These are phyloP conservation scores for Sebastes matsubarae DNA, from an alignment of 2,797 vertebrate species.

Conservation along the genomic window DNA sequence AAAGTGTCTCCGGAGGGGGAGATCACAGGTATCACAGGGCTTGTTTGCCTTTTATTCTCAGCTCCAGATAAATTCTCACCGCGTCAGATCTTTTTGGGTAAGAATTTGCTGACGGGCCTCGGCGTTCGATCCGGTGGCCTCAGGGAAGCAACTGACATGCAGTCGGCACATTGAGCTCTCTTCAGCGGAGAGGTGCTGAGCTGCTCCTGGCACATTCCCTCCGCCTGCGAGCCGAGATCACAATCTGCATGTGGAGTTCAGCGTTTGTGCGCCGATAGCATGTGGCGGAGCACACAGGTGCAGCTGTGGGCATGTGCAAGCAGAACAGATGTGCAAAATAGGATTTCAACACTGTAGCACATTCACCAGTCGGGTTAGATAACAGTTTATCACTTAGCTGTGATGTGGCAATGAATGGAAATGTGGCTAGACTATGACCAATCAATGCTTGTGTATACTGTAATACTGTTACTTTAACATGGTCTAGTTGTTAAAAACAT, in stretches of 20 bases:
- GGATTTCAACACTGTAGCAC: conserved; percentile 1
- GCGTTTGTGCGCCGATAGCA: background rate
- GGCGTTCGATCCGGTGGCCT: conserved; percentile 12
- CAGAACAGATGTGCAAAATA: conserved; percentile 23
- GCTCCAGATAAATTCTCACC: background rate
- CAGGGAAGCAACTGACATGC: conserved; percentile 20
- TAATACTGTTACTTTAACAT: background rate
- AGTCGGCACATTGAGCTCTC: conserved; percentile 28
- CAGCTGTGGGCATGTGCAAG: conserved; percentile 5
- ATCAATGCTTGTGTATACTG: background rate
- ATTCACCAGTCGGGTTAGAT: background rate
- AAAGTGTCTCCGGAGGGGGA: background rate
- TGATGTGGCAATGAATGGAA: background rate
- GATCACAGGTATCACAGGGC: conserved; percentile 19
- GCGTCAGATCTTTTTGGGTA: background rate
- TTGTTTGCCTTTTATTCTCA: background rate
- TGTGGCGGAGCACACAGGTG: conserved; percentile 40
- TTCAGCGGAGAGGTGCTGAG: background rate
- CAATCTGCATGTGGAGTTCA: conserved; percentile 22
- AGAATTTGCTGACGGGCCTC: conserved; percentile 24
- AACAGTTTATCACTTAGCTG: conserved; percentile 5
- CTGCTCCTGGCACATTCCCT: conserved; percentile 34
- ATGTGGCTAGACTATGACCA: background rate
- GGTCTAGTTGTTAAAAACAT: background rate
- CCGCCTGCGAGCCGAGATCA: conserved; percentile 36